These are phyloP conservation scores for Psittacus erithacus DNA, from an alignment of 2,113 vertebrate species.

Conservation along the genomic window DNA sequence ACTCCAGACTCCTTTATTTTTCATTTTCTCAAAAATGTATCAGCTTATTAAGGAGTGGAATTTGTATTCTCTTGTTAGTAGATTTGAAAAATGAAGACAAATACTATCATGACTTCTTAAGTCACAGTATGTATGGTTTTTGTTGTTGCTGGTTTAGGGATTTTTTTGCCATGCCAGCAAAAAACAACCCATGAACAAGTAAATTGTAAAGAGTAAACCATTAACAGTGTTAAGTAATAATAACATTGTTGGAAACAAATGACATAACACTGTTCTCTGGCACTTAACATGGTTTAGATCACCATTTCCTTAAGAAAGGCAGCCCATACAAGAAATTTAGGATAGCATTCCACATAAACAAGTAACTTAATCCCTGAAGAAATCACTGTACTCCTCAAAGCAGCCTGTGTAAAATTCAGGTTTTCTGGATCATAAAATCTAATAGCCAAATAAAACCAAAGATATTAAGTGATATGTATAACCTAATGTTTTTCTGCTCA, in stretches of 20 bases:
- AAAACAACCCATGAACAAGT: not conserved
- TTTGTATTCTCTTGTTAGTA: not conserved
- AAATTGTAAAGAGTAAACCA: not conserved
- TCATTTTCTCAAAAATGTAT: not conserved
- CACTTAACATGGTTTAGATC: not conserved
- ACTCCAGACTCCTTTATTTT: not conserved
- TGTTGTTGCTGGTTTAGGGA: not conserved
- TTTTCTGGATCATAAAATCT: not conserved
- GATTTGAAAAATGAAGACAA: not conserved
- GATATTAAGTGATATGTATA: not conserved
- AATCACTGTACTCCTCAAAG: not conserved
- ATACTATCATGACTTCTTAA: not conserved
- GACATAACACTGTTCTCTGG: not conserved
- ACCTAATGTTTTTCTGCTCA: not conserved
- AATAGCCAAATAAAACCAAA: not conserved
- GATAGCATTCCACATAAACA: not conserved
- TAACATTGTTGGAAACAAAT: not conserved
- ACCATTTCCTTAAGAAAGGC: not conserved
- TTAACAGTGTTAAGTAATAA: not conserved
- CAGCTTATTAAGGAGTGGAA: not conserved
- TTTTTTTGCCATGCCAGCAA: not conserved
- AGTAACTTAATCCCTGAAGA: not conserved
- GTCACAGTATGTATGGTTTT: not conserved
- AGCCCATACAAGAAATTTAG: not conserved
- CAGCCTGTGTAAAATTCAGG: not conserved